Conservation (phyloP, 1,140 invertebrate genomes). For the Holcopasites calliopsidis region DNA sequence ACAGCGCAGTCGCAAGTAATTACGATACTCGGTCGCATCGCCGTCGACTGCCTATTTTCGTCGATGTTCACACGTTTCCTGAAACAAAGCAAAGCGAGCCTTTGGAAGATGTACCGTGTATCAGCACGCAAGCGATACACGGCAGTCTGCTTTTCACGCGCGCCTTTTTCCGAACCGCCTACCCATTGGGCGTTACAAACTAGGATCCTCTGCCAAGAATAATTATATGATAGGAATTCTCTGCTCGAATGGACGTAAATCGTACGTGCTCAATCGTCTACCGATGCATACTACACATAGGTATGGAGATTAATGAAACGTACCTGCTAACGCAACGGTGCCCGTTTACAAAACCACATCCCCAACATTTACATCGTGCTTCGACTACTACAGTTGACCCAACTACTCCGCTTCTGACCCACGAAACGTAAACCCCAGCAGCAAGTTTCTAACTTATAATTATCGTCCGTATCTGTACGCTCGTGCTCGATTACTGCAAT, state of each 20-base stretch:
- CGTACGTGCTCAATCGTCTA: too few relatives aligned
- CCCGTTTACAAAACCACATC: slow-evolving; percentile 70
- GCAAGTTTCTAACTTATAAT: slow-evolving; percentile 73
- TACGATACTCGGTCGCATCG: slow-evolving; percentile 12
- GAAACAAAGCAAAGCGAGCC: slow-evolving; percentile 14
- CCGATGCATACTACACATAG: too few relatives aligned
- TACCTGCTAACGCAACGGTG: slow-evolving; percentile 74
- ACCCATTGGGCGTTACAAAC: too few relatives aligned
- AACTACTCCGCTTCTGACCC: slow-evolving; percentile 36
- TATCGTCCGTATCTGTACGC: slow-evolving; percentile 65
- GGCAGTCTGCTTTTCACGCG: too few relatives aligned
- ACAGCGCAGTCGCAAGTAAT: slow-evolving; percentile 1
- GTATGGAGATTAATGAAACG: slow-evolving; percentile 73
- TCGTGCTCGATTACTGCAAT: slow-evolving; percentile 49
- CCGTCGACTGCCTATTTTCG: neutral
- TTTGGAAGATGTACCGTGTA: slow-evolving; percentile 8
- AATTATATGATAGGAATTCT: too few relatives aligned
- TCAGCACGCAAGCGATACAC: slow-evolving; percentile 32
- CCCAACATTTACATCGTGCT: slow-evolving; percentile 38
- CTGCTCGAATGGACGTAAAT: too few relatives aligned
- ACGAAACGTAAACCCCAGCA: slow-evolving; percentile 62
- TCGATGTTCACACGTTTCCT: neutral
- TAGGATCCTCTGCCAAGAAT: too few relatives aligned
- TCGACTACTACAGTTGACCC: slow-evolving; percentile 22
- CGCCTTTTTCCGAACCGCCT: too few relatives aligned